Evolutionary conservation across 2,113 vertebrate genomes (phyloP).

Genomic region (Pholis gunnellus): DNA sequence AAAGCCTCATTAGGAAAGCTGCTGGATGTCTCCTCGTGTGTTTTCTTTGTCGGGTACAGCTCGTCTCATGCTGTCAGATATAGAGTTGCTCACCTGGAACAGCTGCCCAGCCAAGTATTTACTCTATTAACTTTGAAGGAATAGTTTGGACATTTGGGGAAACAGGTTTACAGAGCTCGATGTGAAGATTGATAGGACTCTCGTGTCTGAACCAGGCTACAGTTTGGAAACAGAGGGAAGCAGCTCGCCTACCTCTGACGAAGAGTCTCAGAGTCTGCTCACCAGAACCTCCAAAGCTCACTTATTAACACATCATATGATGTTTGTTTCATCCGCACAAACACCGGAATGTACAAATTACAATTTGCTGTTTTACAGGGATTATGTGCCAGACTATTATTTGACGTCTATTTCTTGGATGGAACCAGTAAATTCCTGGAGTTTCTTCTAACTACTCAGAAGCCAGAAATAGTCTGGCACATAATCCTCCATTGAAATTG

Average conservation of each 20-base stretch:
- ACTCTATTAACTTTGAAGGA: neutral
- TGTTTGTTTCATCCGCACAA: neutral
- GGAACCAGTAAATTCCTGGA: neutral
- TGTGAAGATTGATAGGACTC: too few relatives aligned
- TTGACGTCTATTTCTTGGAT: neutral
- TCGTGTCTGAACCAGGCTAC: neutral
- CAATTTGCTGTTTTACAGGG: neutral
- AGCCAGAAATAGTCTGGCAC: too few relatives aligned
- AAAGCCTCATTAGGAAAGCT: neutral
- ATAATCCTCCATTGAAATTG: neutral
- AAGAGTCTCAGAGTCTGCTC: neutral
- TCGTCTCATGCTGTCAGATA: neutral
- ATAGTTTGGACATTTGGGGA: neutral
- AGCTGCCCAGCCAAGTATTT: neutral
- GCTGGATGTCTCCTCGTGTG: neutral
- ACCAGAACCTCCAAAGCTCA: neutral
- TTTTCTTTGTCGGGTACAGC: too few relatives aligned
- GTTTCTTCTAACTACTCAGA: too few relatives aligned
- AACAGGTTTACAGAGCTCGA: too few relatives aligned
- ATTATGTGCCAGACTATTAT: neutral
- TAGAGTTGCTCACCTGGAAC: neutral
- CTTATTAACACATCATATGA: neutral
- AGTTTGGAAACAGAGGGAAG: neutral
- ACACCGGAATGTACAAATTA: neutral
- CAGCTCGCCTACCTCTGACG: neutral